Percentiles rank a stretch among this genome's conserved stretches.
Conservation (phyloP, 2,113 vertebrate genomes). For the Brachyhypopomus gauderio region DNA sequence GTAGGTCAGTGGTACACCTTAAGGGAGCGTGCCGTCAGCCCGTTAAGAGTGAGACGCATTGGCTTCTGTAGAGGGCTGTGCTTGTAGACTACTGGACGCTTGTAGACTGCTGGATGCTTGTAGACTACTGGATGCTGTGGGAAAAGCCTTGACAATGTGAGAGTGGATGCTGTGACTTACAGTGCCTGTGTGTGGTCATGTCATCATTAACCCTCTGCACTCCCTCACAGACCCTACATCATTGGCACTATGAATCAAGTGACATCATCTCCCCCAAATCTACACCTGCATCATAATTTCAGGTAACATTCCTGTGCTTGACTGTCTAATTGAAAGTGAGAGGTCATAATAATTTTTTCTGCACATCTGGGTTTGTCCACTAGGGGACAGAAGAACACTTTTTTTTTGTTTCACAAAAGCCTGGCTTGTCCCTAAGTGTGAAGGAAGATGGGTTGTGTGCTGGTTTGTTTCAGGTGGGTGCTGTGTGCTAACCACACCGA, state of each 20-base stretch:
- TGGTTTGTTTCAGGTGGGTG: conserved; percentile 77
- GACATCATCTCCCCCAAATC: conserved; percentile 91
- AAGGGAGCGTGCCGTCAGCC: background rate
- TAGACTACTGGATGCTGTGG: too few relatives aligned
- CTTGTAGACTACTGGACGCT: too few relatives aligned
- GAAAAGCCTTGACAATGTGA: too few relatives aligned
- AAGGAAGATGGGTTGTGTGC: background rate
- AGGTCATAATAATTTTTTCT: too few relatives aligned
- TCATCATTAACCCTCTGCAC: background rate
- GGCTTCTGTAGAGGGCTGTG: too few relatives aligned
- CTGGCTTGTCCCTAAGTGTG: too few relatives aligned
- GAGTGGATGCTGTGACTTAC: background rate
- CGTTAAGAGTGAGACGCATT: background rate
- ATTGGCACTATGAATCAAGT: conserved; percentile 99
- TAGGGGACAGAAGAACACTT: conserved; percentile 13
- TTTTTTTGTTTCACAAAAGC: background rate
- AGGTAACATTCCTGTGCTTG: conserved; percentile 72
- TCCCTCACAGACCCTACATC: conserved; percentile 84
- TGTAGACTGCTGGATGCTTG: too few relatives aligned
- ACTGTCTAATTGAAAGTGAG: background rate
- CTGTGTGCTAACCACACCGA: conserved; percentile 86
- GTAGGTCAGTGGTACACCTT: conserved; percentile 76
- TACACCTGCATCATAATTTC: conserved; percentile 98
- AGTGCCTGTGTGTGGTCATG: background rate
- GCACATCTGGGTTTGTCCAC: background rate